phyloP scores from a whole-genome alignment of 2,113 vertebrate species.

The Hippocampus guttulatus region DNA sequence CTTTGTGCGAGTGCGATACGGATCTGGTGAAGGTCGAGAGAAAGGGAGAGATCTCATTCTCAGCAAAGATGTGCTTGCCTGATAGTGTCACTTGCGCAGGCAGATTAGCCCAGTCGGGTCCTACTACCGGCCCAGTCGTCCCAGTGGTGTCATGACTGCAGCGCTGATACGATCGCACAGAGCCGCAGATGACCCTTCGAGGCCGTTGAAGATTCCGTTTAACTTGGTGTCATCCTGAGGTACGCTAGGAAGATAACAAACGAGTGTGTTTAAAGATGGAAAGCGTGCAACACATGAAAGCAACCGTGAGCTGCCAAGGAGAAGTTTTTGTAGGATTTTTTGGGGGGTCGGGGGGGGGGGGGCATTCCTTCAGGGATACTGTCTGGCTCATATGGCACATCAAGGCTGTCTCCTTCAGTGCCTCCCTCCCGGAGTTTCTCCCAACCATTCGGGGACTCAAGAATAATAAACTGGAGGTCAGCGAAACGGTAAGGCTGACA shows the following conservation, averaged over 20 bases:
- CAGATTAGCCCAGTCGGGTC: constrained; percentile 60
- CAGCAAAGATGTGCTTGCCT: constrained; percentile 57
- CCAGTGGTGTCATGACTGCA: constrained; percentile 65
- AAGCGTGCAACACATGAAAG: constrained; percentile 23
- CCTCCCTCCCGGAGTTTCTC: neutral
- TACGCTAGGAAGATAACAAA: constrained; percentile 13
- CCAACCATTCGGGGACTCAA: constrained; percentile 16
- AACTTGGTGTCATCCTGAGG: constrained; percentile 24
- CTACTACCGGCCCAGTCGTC: constrained; percentile 44
- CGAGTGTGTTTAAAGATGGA: neutral
- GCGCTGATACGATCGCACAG: constrained; percentile 61
- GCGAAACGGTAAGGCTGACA: constrained; percentile 14
- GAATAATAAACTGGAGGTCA: constrained; percentile 45
- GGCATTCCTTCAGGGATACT: constrained; percentile 22
- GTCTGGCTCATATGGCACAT: constrained; percentile 31
- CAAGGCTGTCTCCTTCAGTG: constrained; percentile 10
- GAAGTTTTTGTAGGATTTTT: constrained; percentile 18
- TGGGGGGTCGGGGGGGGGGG: neutral
- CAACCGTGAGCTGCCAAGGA: constrained; percentile 26
- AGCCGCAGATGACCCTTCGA: constrained; percentile 55
- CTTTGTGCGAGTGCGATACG: constrained; percentile 49
- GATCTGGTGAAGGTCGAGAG: constrained; percentile 70
- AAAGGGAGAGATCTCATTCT: constrained; percentile 68
- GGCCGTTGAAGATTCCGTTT: constrained; percentile 63
- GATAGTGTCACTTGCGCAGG: constrained; percentile 62